These are phyloP conservation scores for Mus spretus DNA, from an alignment of 2,797 vertebrate species.

Conservation along the genomic window DNA sequence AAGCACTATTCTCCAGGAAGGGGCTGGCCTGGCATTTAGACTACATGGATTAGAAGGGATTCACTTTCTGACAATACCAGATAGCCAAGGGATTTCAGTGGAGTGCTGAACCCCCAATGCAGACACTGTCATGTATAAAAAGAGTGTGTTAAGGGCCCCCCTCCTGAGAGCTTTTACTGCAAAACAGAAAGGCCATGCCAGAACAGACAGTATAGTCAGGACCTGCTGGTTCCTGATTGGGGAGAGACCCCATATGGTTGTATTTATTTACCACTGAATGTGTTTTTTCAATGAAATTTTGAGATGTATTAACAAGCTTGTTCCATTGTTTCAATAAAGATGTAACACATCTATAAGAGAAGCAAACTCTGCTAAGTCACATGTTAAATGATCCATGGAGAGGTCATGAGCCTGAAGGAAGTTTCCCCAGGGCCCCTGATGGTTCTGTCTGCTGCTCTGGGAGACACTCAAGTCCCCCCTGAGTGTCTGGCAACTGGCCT, in stretches of 20 bases:
- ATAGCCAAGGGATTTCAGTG: neutral
- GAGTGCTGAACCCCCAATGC: neutral
- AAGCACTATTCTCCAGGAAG: neutral
- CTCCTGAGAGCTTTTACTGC: neutral
- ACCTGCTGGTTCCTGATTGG: neutral
- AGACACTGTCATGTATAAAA: neutral
- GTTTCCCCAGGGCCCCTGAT: neutral
- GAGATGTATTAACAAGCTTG: conserved; percentile 1
- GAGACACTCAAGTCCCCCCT: neutral
- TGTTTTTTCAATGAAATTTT: neutral
- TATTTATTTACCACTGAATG: conserved; percentile 5
- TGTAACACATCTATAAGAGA: neutral
- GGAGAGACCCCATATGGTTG: neutral
- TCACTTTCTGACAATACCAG: conserved; percentile 52
- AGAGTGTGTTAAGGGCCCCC: neutral
- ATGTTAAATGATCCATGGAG: neutral
- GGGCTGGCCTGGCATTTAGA: neutral
- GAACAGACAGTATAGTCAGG: neutral
- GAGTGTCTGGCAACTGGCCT: neutral
- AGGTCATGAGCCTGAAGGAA: neutral
- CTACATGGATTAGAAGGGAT: conserved; percentile 1
- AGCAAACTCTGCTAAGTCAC: neutral
- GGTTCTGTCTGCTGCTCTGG: neutral
- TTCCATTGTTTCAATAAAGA: conserved; percentile 34
- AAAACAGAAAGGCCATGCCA: conserved; percentile 13